Base-by-base conservation (phyloP, 2,888 invertebrate species). In the Kryphioiulus occultus region DNA sequence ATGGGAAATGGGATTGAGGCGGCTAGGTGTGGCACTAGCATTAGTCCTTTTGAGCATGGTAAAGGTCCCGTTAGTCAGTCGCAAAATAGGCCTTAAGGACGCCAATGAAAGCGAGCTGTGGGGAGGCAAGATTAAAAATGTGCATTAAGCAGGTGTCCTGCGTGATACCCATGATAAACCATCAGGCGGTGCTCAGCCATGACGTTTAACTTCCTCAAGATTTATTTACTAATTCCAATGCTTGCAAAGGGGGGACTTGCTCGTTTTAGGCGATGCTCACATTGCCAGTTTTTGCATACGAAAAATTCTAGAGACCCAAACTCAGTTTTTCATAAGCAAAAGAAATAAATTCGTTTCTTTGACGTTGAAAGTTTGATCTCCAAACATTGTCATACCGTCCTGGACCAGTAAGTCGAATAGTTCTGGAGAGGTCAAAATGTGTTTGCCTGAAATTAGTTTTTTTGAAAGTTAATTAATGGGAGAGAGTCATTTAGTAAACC, bases 1-100 rank as follows among this genome's bases (percentile, higher is more conserved):
- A 68, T 68, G 26, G 68, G 68, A 68, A 68, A 68, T 68, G 68
- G 4, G n/a, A 26, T 68, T 68, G 68, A 68, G 68, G 68, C 68
- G 68, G 12, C 68, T 68, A 68, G 68, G 68, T 68, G 68, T 68
- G 68, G 68, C 68, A 68, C 68, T 12, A n/a, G 22, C 68, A 26
- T 68, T 68, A 68, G 68, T 19, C 68, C 68, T 68, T 68, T 26
- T 7, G 26, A 68, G 5, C 1, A 0, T 2, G 3, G 26, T 4
- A 26, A 68, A 68, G 68, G 68, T 68, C 68, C 68, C 68, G 68
- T 26, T 68, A n/a, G 26, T 68, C 68, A 26, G 26, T 22, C 68
- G 68, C 22, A 22, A 68, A 68, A 68, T 68, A 68, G 68, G 68
- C 68, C n/a, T 68, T n/a, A 68, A 68, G 10, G 26, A 22, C 68